Conservation (phyloP, 2,888 invertebrate genomes). For the Ischnura elegans region DNA sequence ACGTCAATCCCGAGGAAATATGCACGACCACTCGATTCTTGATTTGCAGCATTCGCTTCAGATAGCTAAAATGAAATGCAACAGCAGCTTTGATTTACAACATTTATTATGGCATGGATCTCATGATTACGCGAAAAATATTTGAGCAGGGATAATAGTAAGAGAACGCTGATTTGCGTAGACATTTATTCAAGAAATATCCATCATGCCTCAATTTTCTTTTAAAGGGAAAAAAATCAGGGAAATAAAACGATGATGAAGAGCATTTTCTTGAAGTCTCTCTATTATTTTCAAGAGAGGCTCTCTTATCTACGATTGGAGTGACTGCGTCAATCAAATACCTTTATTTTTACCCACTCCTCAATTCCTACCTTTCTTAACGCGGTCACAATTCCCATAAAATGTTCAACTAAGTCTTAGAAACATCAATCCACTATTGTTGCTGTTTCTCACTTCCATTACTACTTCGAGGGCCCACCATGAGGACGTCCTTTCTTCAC, state of each 20-base stretch:
- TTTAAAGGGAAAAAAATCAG: neutral
- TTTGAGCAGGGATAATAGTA: neutral
- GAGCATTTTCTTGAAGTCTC: neutral
- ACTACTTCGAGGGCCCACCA: neutral
- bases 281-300: neutral
- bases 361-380: neutral
- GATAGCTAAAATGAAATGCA: neutral
- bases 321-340: neutral
- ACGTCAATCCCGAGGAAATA: neutral
- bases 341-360: neutral
- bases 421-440: neutral
- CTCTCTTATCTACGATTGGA: neutral
- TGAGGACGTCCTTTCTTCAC: neutral
- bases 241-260: neutral
- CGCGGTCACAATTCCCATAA: neutral
- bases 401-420: neutral
- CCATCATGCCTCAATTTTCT: neutral
- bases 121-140: neutral
- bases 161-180: neutral
- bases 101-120: neutral
- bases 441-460: neutral
- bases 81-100: neutral
- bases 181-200: neutral
- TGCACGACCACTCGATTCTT: neutral
- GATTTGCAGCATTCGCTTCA: neutral